Evolutionary conservation across 2,797 vertebrate species (phyloP), one percentile per base, ranked within the genome.

Genomic region (Alauda arvensis): DNA sequence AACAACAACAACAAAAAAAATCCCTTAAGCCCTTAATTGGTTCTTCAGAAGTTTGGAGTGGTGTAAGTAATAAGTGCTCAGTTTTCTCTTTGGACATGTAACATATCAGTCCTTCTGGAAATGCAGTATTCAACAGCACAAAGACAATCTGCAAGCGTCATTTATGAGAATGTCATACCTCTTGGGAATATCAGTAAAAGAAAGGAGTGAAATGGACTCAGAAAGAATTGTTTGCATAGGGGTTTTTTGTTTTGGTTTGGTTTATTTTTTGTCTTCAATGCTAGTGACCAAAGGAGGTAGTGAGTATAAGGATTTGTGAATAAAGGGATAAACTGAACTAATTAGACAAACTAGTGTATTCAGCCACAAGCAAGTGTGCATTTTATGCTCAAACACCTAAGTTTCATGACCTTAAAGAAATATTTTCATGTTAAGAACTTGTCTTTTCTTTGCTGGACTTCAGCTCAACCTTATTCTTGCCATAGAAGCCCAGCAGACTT

Each of bases 311-410:
- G 34, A 83, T 78, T 66, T 70, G 77, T 52, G 66, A 90, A 74
- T 3, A 5, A 66, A 88, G 60, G 46, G 40, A 45, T 37, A 88
- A 70, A 83, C 60, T 37, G 8, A 86, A 82, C 46, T 63, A 84
- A 79, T 48, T 39, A 87, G 55, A 88, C 16, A 23, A 88, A 88
- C n/a, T 9, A 53, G 67, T 62, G 24, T 39, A 40, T 75, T 91
- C 61, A 80, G 62, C 31, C 71, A 90, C 20, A 33, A 89, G 66
- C 39, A 69, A 83, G 34, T 5, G 7, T 33, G 25, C 23, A 79
- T 85, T 95, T 93, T 62, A 60, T 9, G 46, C 75, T 85, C 78
- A 83, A 62, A 93, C 19, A 71, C 31, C 49, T 25, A 89, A 31
- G 77, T 75, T 78, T 85, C 56, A 66, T 23, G 40, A 87, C 68